phyloP scores from a whole-genome alignment of 2,113 vertebrate species.

The Hippoglossus stenolepis region DNA sequence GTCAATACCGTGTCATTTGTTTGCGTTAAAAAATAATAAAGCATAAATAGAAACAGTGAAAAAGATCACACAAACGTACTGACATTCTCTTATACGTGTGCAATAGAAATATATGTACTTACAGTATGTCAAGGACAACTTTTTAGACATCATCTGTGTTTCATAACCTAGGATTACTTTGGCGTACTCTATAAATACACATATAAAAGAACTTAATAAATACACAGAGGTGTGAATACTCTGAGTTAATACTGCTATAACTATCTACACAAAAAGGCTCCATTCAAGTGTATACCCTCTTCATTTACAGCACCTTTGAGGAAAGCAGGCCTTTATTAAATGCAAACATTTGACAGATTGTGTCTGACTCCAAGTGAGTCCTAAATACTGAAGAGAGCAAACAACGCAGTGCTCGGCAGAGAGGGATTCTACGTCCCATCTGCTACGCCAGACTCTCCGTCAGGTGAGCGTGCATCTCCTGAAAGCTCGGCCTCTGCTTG shows the following conservation, averaged over 20 bases:
- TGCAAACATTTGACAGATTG: conserved; percentile 7
- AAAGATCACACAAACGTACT: background rate
- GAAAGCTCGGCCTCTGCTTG: conserved; percentile 93
- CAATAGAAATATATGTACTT: conserved; percentile 9
- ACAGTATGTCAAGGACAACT: background rate
- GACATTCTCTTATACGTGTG: conserved; percentile 51
- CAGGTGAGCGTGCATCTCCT: conserved; percentile 89
- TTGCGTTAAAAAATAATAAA: conserved; percentile 6
- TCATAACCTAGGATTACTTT: conserved; percentile 27
- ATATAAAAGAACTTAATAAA: conserved; percentile 54
- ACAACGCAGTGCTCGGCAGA: background rate
- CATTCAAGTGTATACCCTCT: conserved; percentile 42
- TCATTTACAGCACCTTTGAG: conserved; percentile 42
- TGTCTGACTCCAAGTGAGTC: conserved; percentile 7
- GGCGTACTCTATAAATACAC: conserved; percentile 51
- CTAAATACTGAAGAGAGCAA: conserved; percentile 4
- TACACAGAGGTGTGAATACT: conserved; percentile 40
- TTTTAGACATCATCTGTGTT: conserved; percentile 2
- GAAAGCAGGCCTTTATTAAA: conserved; percentile 18
- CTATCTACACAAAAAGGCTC: conserved; percentile 45
- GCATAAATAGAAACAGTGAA: conserved; percentile 12
- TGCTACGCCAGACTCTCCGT: conserved; percentile 81
- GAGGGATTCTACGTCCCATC: background rate
- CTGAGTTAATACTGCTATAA: conserved; percentile 24
- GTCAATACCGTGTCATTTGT: background rate